Percentiles rank a stretch among this genome's conserved stretches.
Evolutionary conservation across 2,797 vertebrate genomes (phyloP).

Genomic region (Syndactyla subalaris): DNA sequence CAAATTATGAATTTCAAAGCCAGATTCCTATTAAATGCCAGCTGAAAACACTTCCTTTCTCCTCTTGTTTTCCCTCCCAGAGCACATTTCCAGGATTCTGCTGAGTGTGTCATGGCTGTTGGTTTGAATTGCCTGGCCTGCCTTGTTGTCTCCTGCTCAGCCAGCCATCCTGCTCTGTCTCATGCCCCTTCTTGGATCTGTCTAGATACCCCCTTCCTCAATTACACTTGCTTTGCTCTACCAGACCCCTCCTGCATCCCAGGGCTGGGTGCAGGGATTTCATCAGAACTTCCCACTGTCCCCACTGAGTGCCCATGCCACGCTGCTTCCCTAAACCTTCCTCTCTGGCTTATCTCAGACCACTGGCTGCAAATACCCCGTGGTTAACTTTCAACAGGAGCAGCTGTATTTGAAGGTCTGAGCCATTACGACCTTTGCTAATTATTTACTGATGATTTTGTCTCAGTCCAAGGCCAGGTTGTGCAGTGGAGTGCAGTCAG

Average conservation of each 20-base stretch:
- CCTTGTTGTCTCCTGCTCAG: background rate
- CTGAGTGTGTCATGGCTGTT: background rate
- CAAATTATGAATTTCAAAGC: background rate
- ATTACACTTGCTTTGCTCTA: background rate
- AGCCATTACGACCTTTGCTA: background rate
- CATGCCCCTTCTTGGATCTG: background rate
- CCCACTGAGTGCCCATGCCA: background rate
- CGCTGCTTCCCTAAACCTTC: background rate
- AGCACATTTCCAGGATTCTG: background rate
- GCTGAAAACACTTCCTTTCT: background rate
- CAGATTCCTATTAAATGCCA: constrained; percentile 22
- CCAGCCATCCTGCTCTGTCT: background rate
- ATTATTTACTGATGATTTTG: constrained; percentile 6
- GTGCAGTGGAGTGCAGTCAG: background rate
- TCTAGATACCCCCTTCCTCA: background rate
- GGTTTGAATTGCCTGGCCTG: background rate
- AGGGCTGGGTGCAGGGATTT: background rate
- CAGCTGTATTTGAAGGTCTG: background rate
- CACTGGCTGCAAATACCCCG: background rate
- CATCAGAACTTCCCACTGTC: background rate
- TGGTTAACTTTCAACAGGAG: constrained; percentile 21
- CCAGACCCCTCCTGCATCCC: background rate
- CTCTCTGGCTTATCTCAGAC: background rate
- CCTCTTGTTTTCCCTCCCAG: background rate
- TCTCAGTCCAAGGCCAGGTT: background rate